A percentile compares a stretch with the other conserved stretches of the same genome.
phyloP scores from a whole-genome alignment of 2,113 vertebrate species.

The Lagopus leucura region DNA sequence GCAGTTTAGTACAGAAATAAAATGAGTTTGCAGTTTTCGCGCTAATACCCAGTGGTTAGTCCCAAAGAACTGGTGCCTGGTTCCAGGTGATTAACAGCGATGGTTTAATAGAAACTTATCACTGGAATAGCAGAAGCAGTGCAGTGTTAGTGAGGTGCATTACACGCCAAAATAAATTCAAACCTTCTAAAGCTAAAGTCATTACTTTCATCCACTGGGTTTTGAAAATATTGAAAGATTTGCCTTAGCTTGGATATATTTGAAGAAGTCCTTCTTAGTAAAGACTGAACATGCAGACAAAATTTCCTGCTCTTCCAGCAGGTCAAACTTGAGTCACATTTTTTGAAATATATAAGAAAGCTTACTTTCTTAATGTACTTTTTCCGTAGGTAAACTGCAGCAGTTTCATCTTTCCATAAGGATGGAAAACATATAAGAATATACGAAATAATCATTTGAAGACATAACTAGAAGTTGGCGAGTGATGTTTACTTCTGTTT shows the following conservation, averaged over 20 bases:
- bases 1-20: conserved; percentile 14
- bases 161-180: neutral
- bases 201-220: neutral
- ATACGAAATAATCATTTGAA: neutral
- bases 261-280: neutral
- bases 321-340: neutral
- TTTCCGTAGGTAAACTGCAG: neutral
- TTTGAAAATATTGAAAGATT: neutral
- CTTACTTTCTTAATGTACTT: neutral
- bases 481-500: neutral
- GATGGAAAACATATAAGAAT: neutral
- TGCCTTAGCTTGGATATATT: neutral
- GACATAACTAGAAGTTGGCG: neutral
- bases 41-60: neutral
- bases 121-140: neutral
- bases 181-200: neutral
- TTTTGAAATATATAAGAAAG: neutral
- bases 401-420: neutral
- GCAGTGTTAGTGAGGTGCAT: neutral
- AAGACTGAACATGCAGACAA: neutral
- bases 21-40: neutral
- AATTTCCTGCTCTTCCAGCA: neutral
- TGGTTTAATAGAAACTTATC: conserved; percentile 18
- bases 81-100: neutral
- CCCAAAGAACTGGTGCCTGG: neutral